These are phyloP conservation scores for Drosophila subpulchrella DNA, from an alignment of 1,140 invertebrate species.

Conservation along the genomic window DNA sequence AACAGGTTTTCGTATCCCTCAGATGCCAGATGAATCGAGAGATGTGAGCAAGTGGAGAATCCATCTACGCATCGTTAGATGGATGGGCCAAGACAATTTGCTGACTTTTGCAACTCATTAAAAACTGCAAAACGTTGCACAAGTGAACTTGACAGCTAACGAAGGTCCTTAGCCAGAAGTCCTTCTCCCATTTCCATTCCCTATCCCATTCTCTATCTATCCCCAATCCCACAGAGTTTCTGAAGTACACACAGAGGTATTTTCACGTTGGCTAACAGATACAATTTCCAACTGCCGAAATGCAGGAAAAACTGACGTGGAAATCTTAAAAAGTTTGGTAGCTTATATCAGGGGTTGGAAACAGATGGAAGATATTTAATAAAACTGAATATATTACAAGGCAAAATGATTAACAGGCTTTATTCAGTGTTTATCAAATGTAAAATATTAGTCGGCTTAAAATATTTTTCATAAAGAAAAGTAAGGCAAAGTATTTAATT, in stretches of 20 bases:
- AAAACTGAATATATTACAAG: no score
- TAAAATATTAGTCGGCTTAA: no score
- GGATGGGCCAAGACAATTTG: constrained; percentile 33
- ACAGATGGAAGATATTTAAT: no score
- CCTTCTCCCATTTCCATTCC: constrained; percentile 3
- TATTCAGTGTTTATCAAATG: no score
- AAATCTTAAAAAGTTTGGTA: constrained; percentile 8
- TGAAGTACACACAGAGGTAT: constrained; percentile 25
- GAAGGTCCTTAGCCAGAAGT: constrained; percentile 37
- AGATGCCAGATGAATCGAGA: constrained; percentile 11
- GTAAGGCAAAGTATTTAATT: no score
- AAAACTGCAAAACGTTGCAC: constrained; percentile 52
- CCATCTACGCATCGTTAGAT: constrained; percentile 46
- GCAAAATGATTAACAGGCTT: no score
- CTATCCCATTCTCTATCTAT: background rate
- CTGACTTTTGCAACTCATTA: constrained; percentile 62
- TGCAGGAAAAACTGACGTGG: background rate
- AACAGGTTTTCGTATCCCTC: constrained; percentile 52
- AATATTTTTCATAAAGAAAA: no score
- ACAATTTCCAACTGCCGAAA: constrained; percentile 13
- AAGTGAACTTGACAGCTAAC: constrained; percentile 56
- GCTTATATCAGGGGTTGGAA: background rate
- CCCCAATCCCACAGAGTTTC: constrained; percentile 1
- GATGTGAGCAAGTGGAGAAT: background rate
- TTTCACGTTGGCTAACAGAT: constrained; percentile 14